phyloP scores from a whole-genome alignment of 1,140 invertebrate species.

The Brachionus rubens region DNA sequence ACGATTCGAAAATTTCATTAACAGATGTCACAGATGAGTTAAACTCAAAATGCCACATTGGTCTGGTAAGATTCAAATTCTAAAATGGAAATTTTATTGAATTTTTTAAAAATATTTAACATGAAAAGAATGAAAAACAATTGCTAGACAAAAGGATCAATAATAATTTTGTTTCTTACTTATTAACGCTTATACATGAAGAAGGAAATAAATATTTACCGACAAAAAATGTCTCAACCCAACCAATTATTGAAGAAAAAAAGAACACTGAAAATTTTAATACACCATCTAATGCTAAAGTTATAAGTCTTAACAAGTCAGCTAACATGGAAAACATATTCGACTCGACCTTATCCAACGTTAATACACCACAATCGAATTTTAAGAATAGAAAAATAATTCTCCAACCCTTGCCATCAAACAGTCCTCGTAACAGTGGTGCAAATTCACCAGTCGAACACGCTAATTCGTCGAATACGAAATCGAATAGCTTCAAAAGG shows the following conservation, averaged over 20 bases:
- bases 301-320: constrained; percentile 10
- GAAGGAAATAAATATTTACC: constrained; percentile 43
- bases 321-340: constrained; percentile 20
- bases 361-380: not conserved
- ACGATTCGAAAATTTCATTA: not conserved
- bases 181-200: constrained; percentile 23
- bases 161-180: constrained; percentile 39
- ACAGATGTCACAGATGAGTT: constrained; percentile 24
- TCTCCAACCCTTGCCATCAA: constrained; percentile 6
- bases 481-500: not conserved
- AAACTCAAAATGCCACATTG: not conserved
- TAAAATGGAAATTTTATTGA: too few species aligned
- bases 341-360: not conserved
- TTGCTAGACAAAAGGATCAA: constrained; percentile 7
- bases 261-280: not conserved
- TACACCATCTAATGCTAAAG: not conserved
- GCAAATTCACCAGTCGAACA: constrained; percentile 20
- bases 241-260: not conserved
- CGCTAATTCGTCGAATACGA: not conserved
- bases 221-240: not conserved
- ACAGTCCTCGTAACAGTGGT: not conserved
- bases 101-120: too few species aligned
- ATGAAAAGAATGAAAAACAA: not conserved
- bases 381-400: constrained; percentile 23
- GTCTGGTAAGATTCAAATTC: too few species aligned